Evolutionary conservation across 2,888 invertebrate genomes (phyloP).

Genomic region (Drosophila yooni): DNA sequence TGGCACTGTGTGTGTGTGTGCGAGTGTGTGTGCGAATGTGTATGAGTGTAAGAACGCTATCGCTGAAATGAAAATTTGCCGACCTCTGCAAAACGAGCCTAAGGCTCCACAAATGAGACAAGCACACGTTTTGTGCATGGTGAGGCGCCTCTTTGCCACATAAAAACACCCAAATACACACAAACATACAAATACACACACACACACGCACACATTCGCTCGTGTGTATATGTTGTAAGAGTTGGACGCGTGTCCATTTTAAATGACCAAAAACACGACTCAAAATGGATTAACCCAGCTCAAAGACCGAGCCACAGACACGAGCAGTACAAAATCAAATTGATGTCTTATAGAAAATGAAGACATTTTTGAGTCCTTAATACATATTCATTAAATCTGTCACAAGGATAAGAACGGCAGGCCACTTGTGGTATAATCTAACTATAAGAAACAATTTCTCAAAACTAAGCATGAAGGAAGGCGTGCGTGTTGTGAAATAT

Average conservation of each 20-base stretch:
- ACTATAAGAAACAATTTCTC: not conserved
- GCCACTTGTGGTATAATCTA: not conserved
- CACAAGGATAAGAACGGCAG: not conserved
- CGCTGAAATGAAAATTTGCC: constrained; percentile 70
- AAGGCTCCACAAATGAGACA: constrained; percentile 54
- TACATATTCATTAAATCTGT: not conserved
- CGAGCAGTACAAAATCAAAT: not conserved
- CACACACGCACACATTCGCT: constrained; percentile 8
- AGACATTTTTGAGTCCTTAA: not conserved
- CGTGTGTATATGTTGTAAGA: constrained; percentile 48
- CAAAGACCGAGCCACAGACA: not conserved
- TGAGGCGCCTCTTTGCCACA: constrained; percentile 23
- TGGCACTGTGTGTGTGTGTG: constrained; percentile 19
- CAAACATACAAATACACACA: constrained; percentile 1
- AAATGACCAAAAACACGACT: not conserved
- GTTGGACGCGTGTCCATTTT: constrained; percentile 8
- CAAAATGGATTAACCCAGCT: not conserved
- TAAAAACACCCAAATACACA: constrained; percentile 8
- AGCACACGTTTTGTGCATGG: constrained; percentile 48
- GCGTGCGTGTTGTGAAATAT: not conserved
- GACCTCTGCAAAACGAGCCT: constrained; percentile 65
- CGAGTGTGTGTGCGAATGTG: constrained; percentile 12
- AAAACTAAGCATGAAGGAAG: not conserved
- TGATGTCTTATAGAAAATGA: not conserved
- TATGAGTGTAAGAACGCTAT: constrained; percentile 37